phyloP scores from a whole-genome alignment of 2,888 invertebrate species.

The Chaetoderma sp. region DNA sequence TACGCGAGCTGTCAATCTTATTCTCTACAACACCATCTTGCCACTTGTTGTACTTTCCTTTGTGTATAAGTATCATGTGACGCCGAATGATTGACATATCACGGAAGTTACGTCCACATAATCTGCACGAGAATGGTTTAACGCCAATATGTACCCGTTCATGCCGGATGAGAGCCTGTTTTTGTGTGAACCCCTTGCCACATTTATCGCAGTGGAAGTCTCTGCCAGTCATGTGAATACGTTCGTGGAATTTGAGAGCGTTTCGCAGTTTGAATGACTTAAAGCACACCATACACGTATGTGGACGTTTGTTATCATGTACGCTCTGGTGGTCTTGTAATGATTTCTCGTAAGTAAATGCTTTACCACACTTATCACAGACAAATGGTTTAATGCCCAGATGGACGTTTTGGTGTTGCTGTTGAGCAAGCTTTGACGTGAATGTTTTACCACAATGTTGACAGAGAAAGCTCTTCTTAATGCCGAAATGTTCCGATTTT shows the following conservation, averaged over 20 bases:
- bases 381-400: conserved; percentile 53
- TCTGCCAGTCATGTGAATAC: conserved; percentile 67
- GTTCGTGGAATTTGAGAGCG: conserved; percentile 67
- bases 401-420: conserved; percentile 56
- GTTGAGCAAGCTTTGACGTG: conserved; percentile 52
- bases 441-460: conserved; percentile 58
- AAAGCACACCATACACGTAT: conserved; percentile 65
- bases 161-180: conserved; percentile 69
- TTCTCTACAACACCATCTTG: conserved; percentile 43
- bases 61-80: conserved; percentile 57
- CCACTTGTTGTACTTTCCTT: conserved; percentile 50
- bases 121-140: conserved; percentile 65
- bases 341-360: conserved; percentile 55
- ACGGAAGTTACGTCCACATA: conserved; percentile 66
- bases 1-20: no score
- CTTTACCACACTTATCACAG: conserved; percentile 55
- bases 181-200: conserved; percentile 70
- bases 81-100: conserved; percentile 55
- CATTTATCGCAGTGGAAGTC: conserved; percentile 67
- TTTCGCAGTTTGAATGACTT: conserved; percentile 66
- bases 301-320: conserved; percentile 61
- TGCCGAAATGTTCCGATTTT: conserved; percentile 52
- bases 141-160: conserved; percentile 70
- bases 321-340: conserved; percentile 61
- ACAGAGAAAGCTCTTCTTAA: conserved; percentile 49